These are phyloP conservation scores for Azorinus chamasolen DNA, from an alignment of 2,888 invertebrate species.

Conservation along the genomic window DNA sequence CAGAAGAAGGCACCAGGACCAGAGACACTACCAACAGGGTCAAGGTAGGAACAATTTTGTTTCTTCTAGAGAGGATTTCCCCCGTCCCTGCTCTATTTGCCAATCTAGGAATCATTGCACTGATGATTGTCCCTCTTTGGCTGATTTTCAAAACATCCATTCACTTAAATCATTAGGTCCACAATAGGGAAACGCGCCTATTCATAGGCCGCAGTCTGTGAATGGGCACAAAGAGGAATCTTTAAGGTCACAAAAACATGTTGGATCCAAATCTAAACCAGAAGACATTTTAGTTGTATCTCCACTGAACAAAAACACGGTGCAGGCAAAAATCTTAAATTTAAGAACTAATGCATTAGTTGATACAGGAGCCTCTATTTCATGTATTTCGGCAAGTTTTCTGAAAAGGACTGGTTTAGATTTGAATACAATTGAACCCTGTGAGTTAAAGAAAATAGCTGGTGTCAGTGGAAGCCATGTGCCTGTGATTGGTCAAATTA, in stretches of 20 bases:
- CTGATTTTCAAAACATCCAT: background rate
- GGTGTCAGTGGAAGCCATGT: background rate
- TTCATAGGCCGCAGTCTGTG: too few species aligned
- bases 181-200: constrained; percentile 1
- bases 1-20: too few species aligned
- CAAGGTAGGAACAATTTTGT: background rate
- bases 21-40: too few species aligned
- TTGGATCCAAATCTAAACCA: background rate
- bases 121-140: background rate
- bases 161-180: background rate
- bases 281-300: background rate
- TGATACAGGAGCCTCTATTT: constrained; percentile 1
- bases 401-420: background rate
- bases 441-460: background rate
- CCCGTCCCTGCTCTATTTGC: background rate
- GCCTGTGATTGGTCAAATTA: background rate
- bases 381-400: background rate
- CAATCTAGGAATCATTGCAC: background rate
- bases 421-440: background rate
- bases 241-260: background rate
- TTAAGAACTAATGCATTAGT: background rate
- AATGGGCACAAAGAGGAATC: background rate
- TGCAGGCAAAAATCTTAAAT: background rate
- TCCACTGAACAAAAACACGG: background rate
- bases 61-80: background rate